Percentiles rank a stretch among this genome's conserved stretches.
These are phyloP conservation scores for Drosophila sordidula DNA, from an alignment of 2,888 invertebrate species.

Conservation along the genomic window DNA sequence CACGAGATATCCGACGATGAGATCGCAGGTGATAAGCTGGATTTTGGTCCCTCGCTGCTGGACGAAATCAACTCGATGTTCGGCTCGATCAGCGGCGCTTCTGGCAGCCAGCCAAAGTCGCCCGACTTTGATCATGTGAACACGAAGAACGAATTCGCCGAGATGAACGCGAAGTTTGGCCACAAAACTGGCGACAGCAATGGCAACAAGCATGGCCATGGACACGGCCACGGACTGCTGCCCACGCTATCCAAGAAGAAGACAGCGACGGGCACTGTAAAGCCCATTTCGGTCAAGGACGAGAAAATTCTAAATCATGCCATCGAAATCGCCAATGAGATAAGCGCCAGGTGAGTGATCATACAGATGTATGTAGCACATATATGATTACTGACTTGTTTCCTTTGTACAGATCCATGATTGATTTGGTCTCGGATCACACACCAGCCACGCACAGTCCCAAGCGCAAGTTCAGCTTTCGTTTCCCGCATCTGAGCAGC, in stretches of 20 bases:
- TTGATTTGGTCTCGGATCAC: slow-evolving; percentile 86
- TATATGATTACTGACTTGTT: neutral
- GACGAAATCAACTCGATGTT: slow-evolving; percentile 97
- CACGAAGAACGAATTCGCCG: slow-evolving; percentile 89
- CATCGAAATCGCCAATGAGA: slow-evolving; percentile 96
- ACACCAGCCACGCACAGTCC: slow-evolving; percentile 88
- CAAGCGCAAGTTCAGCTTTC: slow-evolving; percentile 91
- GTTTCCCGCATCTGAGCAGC: slow-evolving; percentile 87
- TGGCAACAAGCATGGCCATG: slow-evolving; percentile 75
- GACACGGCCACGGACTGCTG: slow-evolving; percentile 45
- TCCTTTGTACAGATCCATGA: slow-evolving; percentile 86
- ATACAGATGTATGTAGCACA: too few species aligned
- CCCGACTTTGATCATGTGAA: slow-evolving; percentile 87
- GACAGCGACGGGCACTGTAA: slow-evolving; percentile 86
- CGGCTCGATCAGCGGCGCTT: slow-evolving; percentile 86
- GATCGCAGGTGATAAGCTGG: slow-evolving; percentile 86
- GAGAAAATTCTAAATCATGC: slow-evolving; percentile 96
- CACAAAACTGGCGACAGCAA: slow-evolving; percentile 75
- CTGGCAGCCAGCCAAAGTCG: slow-evolving; percentile 82
- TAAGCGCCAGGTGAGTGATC: slow-evolving; percentile 89
- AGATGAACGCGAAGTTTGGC: slow-evolving; percentile 86
- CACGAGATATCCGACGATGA: slow-evolving; percentile 94
- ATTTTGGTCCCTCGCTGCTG: slow-evolving; percentile 94
- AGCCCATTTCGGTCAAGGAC: slow-evolving; percentile 97
- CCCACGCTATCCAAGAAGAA: slow-evolving; percentile 80